Evolutionary conservation across 2,888 invertebrate genomes (phyloP), one percentile per base, ranked within the genome.

Genomic region (Lydus trimaculatus): DNA sequence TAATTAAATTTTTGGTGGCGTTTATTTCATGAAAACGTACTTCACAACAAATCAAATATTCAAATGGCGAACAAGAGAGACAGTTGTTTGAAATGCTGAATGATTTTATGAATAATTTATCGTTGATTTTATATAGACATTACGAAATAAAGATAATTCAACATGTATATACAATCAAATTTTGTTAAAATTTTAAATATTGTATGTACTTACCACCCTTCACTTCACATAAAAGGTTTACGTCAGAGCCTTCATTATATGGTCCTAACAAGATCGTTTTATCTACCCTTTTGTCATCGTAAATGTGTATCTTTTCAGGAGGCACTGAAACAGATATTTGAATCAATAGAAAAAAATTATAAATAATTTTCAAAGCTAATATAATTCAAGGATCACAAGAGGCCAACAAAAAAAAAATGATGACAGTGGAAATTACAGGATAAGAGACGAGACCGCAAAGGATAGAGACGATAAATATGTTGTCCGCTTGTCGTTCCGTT

Each of bases 211-310:
- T 88, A 92, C 95, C 95, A 86, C 94, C 94, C 77, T 90, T 90
- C 13, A 94, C 94, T 88, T 94, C 94, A 82, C 95, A 95, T 80
- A 92, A 90, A 74, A 96, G 89, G 79, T 91, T 89, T 63, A 96
- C 92, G 81, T 94, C 92, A 72, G 91, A 91, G 39, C 95, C 95
- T 86, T 96, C 95, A 83, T 94, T 95, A 86, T 94, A 95, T 28
- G 93, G 92, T 83, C 94, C 93, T 76, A 94, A 90, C 75, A 92
- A 86, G 82, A 91, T 91, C 75, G 92, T 90, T 80, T 91, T 88
- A 81, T 94, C 94, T 83, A 93, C 89, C 80, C 91, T 88, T 80
- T 91, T 91, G 60, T 91, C 91, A 81, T 95, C 94, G 84, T 91
- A 93, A 85, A 95, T 95, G 79, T 92, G 90, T 64, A 94, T 94